Base-by-base conservation (phyloP, 1,140 invertebrate genomes). In the Papilio polyxenes region DNA sequence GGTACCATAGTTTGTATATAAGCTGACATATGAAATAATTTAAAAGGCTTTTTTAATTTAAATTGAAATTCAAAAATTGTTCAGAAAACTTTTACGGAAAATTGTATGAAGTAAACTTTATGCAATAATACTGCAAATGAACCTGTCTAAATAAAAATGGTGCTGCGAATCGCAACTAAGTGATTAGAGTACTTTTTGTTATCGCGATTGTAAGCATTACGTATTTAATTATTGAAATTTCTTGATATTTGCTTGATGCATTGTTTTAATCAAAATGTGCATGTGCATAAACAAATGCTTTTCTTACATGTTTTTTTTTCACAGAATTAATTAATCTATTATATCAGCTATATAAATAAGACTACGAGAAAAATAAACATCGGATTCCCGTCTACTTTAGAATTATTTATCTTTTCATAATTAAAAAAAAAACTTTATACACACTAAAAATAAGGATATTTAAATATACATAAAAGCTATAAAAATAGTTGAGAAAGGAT, bases 241-340 rank as follows among this genome's bases (percentile, higher is more conserved):
- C 20, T 65, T 13, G 62, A 65, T 65, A 31, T 65, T 65, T 65
- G 10, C 62, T 65, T 65, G 23, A 65, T 65, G 62, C 62, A 65
- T 23, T 65, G 20, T 65, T 15, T 1, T 20, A 15, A 65, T 31
- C 23, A 3, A 11, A 65, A 23, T 65, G 17, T n/a, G 62, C 20
- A 0, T n/a, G 10, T 65, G 62, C 20, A 9, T 37, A 13, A 65
- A 65, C 10, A 31, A 23, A 9, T 23, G 2, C 15, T 65, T n/a
- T 59, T n/a, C 20, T 7, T 7, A 56, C n/a, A 5, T 59, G 8
- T 59, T 9, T 59, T 20, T 20, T 59, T 20, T 44, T 6, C 40
- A 44, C 3, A 44, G 40, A 4, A 44, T 44, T 44, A 44, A 44
- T 7, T 44, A 44, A 3, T 7, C 1, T 44, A 44, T 51, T 59